Conservation (phyloP, 2,888 invertebrate genomes). For the Sphaerophoria rueppellii region DNA sequence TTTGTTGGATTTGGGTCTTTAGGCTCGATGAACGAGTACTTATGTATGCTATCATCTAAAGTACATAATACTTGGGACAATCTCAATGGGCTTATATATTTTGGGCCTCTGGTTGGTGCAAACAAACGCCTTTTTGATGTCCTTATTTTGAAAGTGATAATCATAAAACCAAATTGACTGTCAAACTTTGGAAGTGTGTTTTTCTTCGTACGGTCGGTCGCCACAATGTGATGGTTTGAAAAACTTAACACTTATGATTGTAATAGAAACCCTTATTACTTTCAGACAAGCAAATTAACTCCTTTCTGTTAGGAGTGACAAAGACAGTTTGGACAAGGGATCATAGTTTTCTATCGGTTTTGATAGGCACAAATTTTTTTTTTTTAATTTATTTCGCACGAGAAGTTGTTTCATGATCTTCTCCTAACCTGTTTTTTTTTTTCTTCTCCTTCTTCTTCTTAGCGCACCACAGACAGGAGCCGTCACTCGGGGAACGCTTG, state of each 20-base stretch:
- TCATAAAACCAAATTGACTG: neutral
- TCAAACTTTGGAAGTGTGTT: neutral
- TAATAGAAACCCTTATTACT: neutral
- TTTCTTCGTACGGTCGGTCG: neutral
- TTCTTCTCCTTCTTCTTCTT: too few relatives aligned
- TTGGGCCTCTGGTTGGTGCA: neutral
- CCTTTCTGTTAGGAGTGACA: too few relatives aligned
- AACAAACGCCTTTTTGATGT: slow-evolving; percentile 36
- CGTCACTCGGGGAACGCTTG: too few relatives aligned
- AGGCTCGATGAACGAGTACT: slow-evolving; percentile 2
- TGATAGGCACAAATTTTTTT: too few relatives aligned
- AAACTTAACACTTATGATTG: neutral
- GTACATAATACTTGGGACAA: slow-evolving; percentile 23
- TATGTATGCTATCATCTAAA: slow-evolving; percentile 14
- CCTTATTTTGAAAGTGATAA: slow-evolving; percentile 16
- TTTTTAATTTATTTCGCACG: too few relatives aligned
- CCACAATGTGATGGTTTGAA: neutral
- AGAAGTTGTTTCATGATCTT: too few relatives aligned
- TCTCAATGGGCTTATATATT: slow-evolving; percentile 26
- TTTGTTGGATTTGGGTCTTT: slow-evolving; percentile 10
- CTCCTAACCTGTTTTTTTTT: too few relatives aligned
- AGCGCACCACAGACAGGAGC: too few relatives aligned
- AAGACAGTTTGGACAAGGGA: too few relatives aligned
- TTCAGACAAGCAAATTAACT: too few relatives aligned
- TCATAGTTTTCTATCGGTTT: too few relatives aligned